Evolutionary conservation across 2,888 invertebrate species (phyloP).

Genomic region (Notodonta ziczac): DNA sequence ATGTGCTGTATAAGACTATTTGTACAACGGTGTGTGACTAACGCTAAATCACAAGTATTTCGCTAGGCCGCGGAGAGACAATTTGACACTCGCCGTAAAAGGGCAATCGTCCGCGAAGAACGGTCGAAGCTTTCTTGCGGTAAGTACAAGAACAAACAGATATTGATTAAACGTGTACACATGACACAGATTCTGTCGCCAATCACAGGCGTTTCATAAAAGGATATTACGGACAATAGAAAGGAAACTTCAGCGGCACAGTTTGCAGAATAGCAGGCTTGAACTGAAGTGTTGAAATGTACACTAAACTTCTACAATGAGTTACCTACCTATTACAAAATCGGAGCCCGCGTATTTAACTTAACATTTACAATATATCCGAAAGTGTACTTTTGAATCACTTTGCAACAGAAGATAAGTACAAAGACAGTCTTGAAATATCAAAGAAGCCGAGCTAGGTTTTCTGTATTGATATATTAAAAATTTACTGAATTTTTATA

Average conservation of each 20-base stretch:
- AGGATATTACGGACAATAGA: constrained; percentile 6
- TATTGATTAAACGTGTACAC: constrained; percentile 35
- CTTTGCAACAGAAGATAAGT: too few species aligned
- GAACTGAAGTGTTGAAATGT: constrained; percentile 2
- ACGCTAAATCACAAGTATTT: constrained; percentile 18
- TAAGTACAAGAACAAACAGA: constrained; percentile 42
- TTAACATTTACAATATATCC: too few species aligned
- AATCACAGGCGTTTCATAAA: constrained; percentile 8
- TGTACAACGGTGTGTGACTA: constrained; percentile 38
- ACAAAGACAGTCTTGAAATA: too few species aligned
- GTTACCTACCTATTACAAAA: too few species aligned
- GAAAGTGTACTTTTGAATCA: too few species aligned
- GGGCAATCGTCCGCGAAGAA: constrained; percentile 36
- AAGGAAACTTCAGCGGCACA: constrained; percentile 11
- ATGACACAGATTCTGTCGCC: constrained; percentile 37
- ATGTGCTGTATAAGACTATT: constrained; percentile 27
- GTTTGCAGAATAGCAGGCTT: background rate
- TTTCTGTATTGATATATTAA: too few species aligned
- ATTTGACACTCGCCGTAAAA: constrained; percentile 61
- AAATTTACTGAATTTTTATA: too few species aligned
- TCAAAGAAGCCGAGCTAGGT: too few species aligned
- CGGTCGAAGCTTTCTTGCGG: constrained; percentile 46
- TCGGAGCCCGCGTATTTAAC: too few species aligned
- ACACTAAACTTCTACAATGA: background rate
- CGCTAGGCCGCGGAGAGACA: constrained; percentile 26